phyloP scores from a whole-genome alignment of 2,797 vertebrate genomes.

The Adrianichthys oophorus region DNA sequence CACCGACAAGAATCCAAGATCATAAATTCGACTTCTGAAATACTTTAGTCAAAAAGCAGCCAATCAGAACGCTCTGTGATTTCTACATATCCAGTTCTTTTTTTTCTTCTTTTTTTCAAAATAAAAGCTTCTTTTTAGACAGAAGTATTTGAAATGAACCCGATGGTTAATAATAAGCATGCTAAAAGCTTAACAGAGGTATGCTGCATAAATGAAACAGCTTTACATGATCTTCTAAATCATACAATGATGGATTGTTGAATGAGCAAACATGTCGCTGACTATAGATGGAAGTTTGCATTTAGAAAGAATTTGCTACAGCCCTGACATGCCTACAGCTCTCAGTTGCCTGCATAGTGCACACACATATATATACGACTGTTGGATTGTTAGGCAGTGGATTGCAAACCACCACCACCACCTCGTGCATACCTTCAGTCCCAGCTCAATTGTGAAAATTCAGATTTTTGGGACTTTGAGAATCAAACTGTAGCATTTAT shows the following conservation, averaged over 20 bases:
- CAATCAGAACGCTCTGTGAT: slow-evolving; percentile 38
- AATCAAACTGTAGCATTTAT: slow-evolving; percentile 61
- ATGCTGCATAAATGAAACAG: slow-evolving; percentile 23
- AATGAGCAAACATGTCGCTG: too few relatives aligned
- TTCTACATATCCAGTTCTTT: slow-evolving; percentile 46
- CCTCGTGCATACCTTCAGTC: slow-evolving; percentile 66
- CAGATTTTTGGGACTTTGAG: slow-evolving; percentile 70
- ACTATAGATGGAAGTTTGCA: too few relatives aligned
- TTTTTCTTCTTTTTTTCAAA: neutral
- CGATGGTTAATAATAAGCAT: slow-evolving; percentile 47
- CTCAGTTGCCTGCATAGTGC: slow-evolving; percentile 60
- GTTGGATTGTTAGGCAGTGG: slow-evolving; percentile 44
- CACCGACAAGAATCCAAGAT: slow-evolving; percentile 36
- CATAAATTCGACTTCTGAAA: slow-evolving; percentile 42
- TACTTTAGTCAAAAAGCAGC: slow-evolving; percentile 26
- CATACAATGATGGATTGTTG: neutral
- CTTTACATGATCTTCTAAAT: slow-evolving; percentile 5
- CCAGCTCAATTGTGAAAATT: slow-evolving; percentile 65
- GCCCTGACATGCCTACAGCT: slow-evolving; percentile 31
- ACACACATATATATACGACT: slow-evolving; percentile 38
- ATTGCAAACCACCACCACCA: slow-evolving; percentile 30
- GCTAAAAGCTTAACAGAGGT: slow-evolving; percentile 58
- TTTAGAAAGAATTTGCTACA: slow-evolving; percentile 25
- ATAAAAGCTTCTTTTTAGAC: slow-evolving; percentile 32
- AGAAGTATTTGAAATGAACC: slow-evolving; percentile 21